Base-by-base conservation (phyloP, 2,888 invertebrate genomes). In the Troides aeacus region DNA sequence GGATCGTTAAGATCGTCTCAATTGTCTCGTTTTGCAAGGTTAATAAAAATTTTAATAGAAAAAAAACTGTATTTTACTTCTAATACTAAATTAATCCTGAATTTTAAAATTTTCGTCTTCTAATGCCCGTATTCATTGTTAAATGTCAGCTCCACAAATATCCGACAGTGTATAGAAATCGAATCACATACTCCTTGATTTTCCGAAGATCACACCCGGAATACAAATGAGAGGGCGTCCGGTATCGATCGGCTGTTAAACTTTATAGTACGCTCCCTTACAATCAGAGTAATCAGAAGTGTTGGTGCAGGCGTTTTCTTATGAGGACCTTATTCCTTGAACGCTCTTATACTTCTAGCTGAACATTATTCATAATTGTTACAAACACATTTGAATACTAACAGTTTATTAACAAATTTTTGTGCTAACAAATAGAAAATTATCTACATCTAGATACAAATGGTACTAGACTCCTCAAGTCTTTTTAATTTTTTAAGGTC, bases 171-270 rank as follows among this genome's bases (percentile, higher is more conserved):
- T 86, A 86, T 85, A 89, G 89, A 88, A 91, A 92, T 92, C 92
- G 90, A 92, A 92, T 92, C 92, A 91, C 91, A 92, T 89, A 91
- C 90, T 88, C 89, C 91, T 92, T 92, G 92, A 92, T 91, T 92
- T 90, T 87, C 90, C 86, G 86, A 81, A 85, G 84, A 83, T 80
- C 83, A 77, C 82, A 80, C 69, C 68, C 74, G 71, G 92, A 90
- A 92, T 92, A 89, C 84, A 81, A 86, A 91, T 88, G 86, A 82
- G 77, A 68, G 67, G 72, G 74, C 72, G 75, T 73, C 74, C 76
- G 75, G 77, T 81, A 85, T 84, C 82, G 81, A 82, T 82, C 77
- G 67, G 36, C 64, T 53, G 64, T 75, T 74, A 77, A 74, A 74
- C 78, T 81, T 81, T 79, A 81, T 64, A 57, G 77, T 77, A 72